These are phyloP conservation scores for Mellivora capensis DNA, from an alignment of 2,113 vertebrate genomes.

Conservation along the genomic window DNA sequence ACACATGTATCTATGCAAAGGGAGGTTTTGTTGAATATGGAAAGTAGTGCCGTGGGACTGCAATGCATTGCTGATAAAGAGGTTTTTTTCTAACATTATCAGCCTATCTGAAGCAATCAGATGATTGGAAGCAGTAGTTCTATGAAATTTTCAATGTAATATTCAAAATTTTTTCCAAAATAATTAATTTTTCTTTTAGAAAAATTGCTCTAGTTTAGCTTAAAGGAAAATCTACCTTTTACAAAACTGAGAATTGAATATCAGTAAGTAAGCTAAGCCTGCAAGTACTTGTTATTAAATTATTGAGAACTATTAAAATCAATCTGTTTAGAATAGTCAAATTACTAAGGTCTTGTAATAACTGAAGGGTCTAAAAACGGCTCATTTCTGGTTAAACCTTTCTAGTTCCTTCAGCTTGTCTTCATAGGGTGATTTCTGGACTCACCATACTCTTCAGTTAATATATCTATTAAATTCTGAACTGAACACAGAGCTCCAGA, in stretches of 20 bases:
- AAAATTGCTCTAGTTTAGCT: not conserved
- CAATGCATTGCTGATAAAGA: constrained; percentile 54
- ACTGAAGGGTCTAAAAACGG: not conserved
- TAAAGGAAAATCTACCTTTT: not conserved
- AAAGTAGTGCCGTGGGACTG: constrained; percentile 51
- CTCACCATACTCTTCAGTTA: not conserved
- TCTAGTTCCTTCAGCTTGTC: not conserved
- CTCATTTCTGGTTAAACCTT: not conserved
- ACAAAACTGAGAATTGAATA: not conserved
- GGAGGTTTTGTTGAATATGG: constrained; percentile 57
- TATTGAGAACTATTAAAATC: not conserved
- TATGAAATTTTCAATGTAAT: not conserved
- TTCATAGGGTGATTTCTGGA: not conserved
- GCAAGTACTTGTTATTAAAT: not conserved
- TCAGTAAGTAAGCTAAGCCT: not conserved
- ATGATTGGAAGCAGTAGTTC: constrained; percentile 27
- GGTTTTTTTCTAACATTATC: constrained; percentile 54
- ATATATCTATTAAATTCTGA: not conserved
- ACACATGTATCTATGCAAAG: constrained; percentile 56
- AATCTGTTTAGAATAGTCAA: not conserved
- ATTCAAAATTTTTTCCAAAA: constrained; percentile 24
- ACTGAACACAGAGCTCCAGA: not conserved
- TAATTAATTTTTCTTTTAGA: constrained; percentile 38
- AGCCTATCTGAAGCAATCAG: constrained; percentile 53
- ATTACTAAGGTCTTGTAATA: not conserved